Evolutionary conservation across 2,113 vertebrate genomes (phyloP), one percentile per base, ranked within the genome.

Genomic region (Chascanopsetta lugubris): DNA sequence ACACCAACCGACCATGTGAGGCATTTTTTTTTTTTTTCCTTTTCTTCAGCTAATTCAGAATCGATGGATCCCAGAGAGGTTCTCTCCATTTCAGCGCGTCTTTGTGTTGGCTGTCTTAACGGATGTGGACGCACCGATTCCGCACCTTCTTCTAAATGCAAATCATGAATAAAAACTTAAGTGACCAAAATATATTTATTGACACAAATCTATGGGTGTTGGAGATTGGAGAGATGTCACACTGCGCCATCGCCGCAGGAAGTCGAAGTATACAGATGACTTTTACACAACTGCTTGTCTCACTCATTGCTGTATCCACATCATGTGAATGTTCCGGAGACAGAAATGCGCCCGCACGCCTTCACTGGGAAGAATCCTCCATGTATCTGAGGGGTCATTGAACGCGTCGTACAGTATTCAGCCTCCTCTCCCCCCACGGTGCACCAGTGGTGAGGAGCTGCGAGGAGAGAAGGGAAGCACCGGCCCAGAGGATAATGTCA

Each of bases 151-250:
- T 69, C 80, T 69, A 84, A 82, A 56, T 74, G 68, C 74, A 86
- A 75, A 85, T 79, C 67, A 66, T 61, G 55, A 89, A 80, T 88
- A 86, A 83, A 84, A 82, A 70, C n/a, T 27, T 56, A 85, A 87
- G 80, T 85, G 90, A 91, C 85, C 90, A 91, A 91, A 91, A 80
- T 77, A 70, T 90, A 91, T 89, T 89, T 87, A 91, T 90, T 86
- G 79, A 77, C 63, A 79, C 59, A 54, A 36, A 77, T 80, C 72
- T 70, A 67, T 77, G 34, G 34, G 12, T 17, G 34, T 15, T 55
- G 70, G 71, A 79, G 42, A 49, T 68, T 34, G 42, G 50, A 75
- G 8, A 27, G 32, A 51, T n/a, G n/a, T 71, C 26, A 40, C 21
- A 38, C 51, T 68, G 21, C 51, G 51, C 69, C 24, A 58, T 17